phyloP scores from a whole-genome alignment of 2,113 vertebrate genomes.

The Saimiri boliviensis region DNA sequence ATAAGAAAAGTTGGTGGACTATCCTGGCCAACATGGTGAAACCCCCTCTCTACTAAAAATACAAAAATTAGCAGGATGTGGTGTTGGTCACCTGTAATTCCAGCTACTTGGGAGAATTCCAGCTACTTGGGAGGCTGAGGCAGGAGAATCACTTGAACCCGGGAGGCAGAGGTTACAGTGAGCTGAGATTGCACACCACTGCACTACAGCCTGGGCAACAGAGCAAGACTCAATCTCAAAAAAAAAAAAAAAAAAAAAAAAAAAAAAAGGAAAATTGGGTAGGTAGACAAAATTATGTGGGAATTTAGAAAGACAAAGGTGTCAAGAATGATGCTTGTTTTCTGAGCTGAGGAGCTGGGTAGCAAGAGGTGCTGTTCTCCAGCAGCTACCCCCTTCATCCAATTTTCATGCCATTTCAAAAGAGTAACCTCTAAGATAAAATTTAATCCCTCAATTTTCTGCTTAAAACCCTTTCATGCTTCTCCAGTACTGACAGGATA shows the following conservation, averaged over 20 bases:
- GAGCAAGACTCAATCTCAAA: too few relatives aligned
- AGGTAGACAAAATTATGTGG: background rate
- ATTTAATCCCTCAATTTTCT: background rate
- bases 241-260: too few relatives aligned
- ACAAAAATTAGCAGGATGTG: too few relatives aligned
- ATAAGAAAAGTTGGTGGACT: background rate
- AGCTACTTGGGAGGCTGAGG: too few relatives aligned
- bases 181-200: accelerated
- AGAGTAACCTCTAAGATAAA: conserved; percentile 1
- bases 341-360: background rate
- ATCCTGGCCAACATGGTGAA: too few relatives aligned
- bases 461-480: background rate
- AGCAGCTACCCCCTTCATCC: background rate
- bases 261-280: background rate
- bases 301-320: background rate
- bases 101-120: too few relatives aligned
- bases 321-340: background rate
- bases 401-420: background rate
- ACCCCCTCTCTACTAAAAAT: too few relatives aligned
- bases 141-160: too few relatives aligned
- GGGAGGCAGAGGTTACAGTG: too few relatives aligned
- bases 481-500: background rate
- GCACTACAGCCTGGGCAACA: too few relatives aligned
- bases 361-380: background rate
- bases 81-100: too few relatives aligned